These are phyloP conservation scores for Drosophila kambysellisi DNA, from an alignment of 2,888 invertebrate genomes.

Conservation along the genomic window DNA sequence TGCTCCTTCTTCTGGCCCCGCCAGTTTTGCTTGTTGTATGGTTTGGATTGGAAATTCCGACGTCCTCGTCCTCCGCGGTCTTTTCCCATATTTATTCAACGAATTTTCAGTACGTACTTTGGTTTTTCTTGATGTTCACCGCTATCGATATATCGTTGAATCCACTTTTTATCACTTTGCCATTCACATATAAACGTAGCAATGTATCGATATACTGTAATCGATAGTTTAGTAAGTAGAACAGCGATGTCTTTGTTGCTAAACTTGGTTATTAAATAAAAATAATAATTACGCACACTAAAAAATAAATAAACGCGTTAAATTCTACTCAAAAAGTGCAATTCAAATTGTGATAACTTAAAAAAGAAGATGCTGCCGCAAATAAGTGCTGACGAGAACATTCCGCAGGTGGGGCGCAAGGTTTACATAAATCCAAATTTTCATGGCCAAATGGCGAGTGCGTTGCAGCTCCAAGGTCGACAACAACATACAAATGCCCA, in stretches of 20 bases:
- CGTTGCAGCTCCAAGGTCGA: constrained; percentile 59
- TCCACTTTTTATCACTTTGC: constrained; percentile 27
- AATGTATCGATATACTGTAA: constrained; percentile 1
- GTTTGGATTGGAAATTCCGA: constrained; percentile 49
- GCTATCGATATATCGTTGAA: constrained; percentile 9
- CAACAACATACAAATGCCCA: constrained; percentile 14
- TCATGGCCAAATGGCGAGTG: constrained; percentile 35
- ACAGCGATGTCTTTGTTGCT: constrained; percentile 34
- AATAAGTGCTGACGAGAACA: constrained; percentile 78
- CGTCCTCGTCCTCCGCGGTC: constrained; percentile 55
- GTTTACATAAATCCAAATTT: constrained; percentile 85
- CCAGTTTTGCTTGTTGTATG: constrained; percentile 68
- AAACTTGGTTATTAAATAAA: constrained; percentile 17
- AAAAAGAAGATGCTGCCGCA: constrained; percentile 61
- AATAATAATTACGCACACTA: not conserved
- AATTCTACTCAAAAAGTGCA: constrained; percentile 3
- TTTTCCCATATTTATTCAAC: constrained; percentile 64
- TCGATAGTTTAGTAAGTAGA: constrained; percentile 12
- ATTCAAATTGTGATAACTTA: constrained; percentile 23
- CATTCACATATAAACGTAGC: constrained; percentile 28
- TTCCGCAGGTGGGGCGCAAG: constrained; percentile 82
- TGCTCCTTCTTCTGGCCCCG: constrained; percentile 61
- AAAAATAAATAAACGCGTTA: not conserved
- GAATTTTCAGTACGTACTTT: constrained; percentile 9
- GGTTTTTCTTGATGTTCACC: constrained; percentile 1